Base-by-base conservation (phyloP, 2,888 invertebrate genomes). In the Busseola fusca region DNA sequence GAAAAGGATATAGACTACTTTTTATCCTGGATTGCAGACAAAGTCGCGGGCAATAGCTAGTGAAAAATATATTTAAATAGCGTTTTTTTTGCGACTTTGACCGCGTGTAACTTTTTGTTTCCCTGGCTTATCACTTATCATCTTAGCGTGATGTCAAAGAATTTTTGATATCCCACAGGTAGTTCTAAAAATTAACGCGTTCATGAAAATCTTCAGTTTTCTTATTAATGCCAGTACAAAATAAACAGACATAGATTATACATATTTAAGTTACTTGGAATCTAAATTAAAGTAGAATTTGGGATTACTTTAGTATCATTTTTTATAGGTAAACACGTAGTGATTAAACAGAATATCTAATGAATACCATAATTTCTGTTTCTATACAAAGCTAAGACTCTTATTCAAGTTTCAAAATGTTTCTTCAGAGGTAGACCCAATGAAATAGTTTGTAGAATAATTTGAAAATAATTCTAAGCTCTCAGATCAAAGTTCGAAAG, bases 401-500 rank as follows among this genome's bases (percentile, higher is more conserved):
- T 78, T 73, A 10, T 58, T 37, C 0, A 67, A 76, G 54, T 68
- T 30, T 7, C 0, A 12, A 54, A 69, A 40, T 52, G 14, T 56
- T 74, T 25, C 54, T 48, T 52, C n/a, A 74, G 7, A 18, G 9
- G 21, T 60, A 18, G 1, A 48, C 18, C n/a, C 37, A 66, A 45
- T n/a, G 3, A 62, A 72, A 76, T 58, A 64, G 58, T 59, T 59
- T 21, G 10, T 65, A 50, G 30, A 76, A 64, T 60, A 50, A 59
- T 52, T 25, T 40, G 10, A 4, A 52, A 67, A 67, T 52, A 37
- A 37, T 54, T 76, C 45, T 27, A 65, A 80, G 60, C 69, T 56
- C 27, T 1, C 4, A 71, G 40, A 74, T 74, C 64, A 57, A 73
- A 80, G 56, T 74, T 69, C 57, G 7, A 45, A 69, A 67, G 42